Evolutionary conservation across 1,140 invertebrate genomes (phyloP).

Genomic region (Nomia melanderi): DNA sequence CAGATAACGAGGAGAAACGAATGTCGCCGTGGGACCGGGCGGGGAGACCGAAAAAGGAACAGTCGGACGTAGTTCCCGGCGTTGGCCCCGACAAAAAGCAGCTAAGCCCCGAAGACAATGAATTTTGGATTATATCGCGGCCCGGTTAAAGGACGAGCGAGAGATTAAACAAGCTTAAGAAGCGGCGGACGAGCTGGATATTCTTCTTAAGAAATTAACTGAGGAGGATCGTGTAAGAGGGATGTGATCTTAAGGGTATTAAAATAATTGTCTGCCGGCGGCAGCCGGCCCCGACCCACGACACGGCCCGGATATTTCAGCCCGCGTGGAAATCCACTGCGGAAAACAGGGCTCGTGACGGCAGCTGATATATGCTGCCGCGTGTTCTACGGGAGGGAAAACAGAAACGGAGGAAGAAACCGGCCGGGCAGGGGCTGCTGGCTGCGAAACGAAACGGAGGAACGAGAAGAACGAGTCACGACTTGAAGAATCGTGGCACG

Average conservation of each 20-base stretch:
- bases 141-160: conserved; percentile 19
- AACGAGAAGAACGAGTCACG: too few species aligned
- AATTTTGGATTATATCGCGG: conserved; percentile 36
- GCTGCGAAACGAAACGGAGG: too few species aligned
- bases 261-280: conserved; percentile 20
- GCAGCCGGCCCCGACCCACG: too few species aligned
- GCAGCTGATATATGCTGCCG: conserved; percentile 12
- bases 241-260: conserved; percentile 30
- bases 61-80: not conserved
- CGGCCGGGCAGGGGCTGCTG: not conserved
- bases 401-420: conserved; percentile 24
- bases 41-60: not conserved
- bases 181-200: conserved; percentile 11
- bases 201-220: conserved; percentile 44
- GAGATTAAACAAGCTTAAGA: conserved; percentile 46
- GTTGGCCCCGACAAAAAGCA: not conserved
- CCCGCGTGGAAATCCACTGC: not conserved
- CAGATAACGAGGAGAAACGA: not conserved
- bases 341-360: conserved; percentile 39
- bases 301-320: not conserved
- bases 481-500: too few species aligned
- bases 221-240: conserved; percentile 36
- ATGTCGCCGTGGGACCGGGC: not conserved
- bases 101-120: conserved; percentile 23
- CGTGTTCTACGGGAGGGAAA: conserved; percentile 36